Evolutionary conservation across 2,888 invertebrate genomes (phyloP).

Genomic region (Drepana falcataria): DNA sequence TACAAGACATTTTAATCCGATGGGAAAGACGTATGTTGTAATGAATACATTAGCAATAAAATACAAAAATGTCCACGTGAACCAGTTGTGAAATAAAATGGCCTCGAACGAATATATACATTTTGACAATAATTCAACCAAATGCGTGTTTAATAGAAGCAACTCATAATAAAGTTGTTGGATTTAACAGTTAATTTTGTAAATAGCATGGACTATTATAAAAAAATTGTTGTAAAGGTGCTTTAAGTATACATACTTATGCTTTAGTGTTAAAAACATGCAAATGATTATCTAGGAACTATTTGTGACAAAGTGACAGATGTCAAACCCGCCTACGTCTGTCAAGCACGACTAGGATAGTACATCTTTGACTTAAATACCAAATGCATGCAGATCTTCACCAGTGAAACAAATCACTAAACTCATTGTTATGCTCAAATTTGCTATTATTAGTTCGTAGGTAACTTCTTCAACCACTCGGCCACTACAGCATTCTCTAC

Average conservation of each 20-base stretch:
- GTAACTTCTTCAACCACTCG: too few relatives aligned
- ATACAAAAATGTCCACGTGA: conserved; percentile 19
- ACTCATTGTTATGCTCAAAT: too few relatives aligned
- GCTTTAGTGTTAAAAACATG: not conserved
- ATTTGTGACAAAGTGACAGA: too few relatives aligned
- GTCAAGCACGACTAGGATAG: too few relatives aligned
- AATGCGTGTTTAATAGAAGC: conserved; percentile 49
- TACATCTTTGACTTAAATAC: too few relatives aligned
- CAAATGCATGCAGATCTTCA: too few relatives aligned
- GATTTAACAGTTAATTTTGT: conserved; percentile 11
- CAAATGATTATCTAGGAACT: too few relatives aligned
- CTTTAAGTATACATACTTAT: not conserved
- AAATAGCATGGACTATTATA: conserved; percentile 14
- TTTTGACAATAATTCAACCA: conserved; percentile 59
- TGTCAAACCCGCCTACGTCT: too few relatives aligned
- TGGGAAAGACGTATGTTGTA: conserved; percentile 68
- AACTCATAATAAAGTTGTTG: conserved; percentile 23
- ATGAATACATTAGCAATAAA: conserved; percentile 76
- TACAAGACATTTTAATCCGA: conserved; percentile 64
- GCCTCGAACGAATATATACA: conserved; percentile 24
- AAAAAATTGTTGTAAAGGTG: not conserved
- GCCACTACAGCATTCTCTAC: too few relatives aligned
- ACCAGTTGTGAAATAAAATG: conserved; percentile 49
- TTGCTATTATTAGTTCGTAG: too few relatives aligned
- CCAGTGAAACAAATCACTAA: too few relatives aligned